These are phyloP conservation scores for Crocodylus rhombifer DNA, from an alignment of 2,797 vertebrate species.

Conservation along the genomic window DNA sequence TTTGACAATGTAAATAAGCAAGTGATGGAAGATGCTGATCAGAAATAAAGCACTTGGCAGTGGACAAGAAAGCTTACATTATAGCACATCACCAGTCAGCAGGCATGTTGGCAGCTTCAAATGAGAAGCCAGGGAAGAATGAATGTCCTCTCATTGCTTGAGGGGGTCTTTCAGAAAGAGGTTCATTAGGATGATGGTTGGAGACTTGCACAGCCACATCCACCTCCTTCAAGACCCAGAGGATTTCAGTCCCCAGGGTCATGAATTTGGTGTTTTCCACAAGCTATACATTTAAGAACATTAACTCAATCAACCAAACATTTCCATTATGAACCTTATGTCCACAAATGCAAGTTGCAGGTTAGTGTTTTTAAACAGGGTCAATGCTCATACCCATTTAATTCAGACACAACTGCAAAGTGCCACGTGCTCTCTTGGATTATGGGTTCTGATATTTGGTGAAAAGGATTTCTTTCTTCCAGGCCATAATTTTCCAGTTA, in stretches of 20 bases:
- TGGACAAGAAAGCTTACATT: too few species aligned
- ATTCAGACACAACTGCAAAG: not conserved
- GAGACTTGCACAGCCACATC: not conserved
- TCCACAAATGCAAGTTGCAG: not conserved
- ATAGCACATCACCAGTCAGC: not conserved
- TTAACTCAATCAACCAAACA: slow-evolving; percentile 27
- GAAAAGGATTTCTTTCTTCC: not conserved
- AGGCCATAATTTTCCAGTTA: not conserved
- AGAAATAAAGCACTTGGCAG: too few species aligned
- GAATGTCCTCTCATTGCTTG: not conserved
- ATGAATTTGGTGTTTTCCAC: not conserved
- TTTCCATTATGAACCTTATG: not conserved
- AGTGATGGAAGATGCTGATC: too few species aligned
- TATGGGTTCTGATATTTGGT: not conserved
- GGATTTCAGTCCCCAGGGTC: not conserved
- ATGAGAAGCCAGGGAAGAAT: fast-evolving
- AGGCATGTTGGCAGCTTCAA: not conserved
- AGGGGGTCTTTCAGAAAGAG: not conserved
- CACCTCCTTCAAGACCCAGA: not conserved
- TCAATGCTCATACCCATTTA: not conserved
- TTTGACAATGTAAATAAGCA: too few species aligned
- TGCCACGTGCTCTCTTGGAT: not conserved
- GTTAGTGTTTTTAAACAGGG: slow-evolving; percentile 22
- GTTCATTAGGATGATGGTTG: fast-evolving
- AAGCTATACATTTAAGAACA: slow-evolving; percentile 29